These are phyloP conservation scores for Probosciger aterrimus DNA, from an alignment of 2,113 vertebrate species.

Conservation along the genomic window DNA sequence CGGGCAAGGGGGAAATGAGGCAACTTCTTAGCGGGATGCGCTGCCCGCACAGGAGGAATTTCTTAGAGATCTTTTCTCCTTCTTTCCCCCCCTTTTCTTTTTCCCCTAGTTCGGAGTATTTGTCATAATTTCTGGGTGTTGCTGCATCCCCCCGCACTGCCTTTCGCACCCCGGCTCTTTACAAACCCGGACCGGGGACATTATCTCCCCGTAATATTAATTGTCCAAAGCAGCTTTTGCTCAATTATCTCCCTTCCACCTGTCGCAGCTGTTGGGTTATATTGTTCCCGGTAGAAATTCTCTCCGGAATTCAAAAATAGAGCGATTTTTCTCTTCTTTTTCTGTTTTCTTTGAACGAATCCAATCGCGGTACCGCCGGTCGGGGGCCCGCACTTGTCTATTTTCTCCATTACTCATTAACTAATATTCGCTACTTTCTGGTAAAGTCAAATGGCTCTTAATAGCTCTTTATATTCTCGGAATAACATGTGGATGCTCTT, in stretches of 20 bases:
- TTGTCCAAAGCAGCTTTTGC: constrained; percentile 51
- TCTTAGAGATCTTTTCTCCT: neutral
- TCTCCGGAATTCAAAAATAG: constrained; percentile 40
- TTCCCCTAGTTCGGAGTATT: neutral
- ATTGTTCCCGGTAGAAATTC: constrained; percentile 22
- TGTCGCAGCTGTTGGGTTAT: constrained; percentile 33
- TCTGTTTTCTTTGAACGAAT: constrained; percentile 15
- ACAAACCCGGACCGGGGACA: neutral
- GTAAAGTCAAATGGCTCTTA: constrained; percentile 54
- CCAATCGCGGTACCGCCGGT: neutral
- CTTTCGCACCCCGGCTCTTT: neutral
- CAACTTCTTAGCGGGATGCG: neutral
- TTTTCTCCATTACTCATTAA: constrained; percentile 32
- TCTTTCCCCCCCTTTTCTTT: neutral
- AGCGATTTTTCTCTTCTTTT: neutral
- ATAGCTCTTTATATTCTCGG: constrained; percentile 46
- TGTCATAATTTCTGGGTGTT: neutral
- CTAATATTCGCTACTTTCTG: constrained; percentile 48
- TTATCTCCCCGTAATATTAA: constrained; percentile 46
- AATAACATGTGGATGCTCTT: constrained; percentile 43
- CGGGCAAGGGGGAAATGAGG: neutral
- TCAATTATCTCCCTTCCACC: constrained; percentile 46
- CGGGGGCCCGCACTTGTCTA: neutral
- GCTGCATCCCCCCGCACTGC: neutral
- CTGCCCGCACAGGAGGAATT: neutral